phyloP scores from a whole-genome alignment of 2,113 vertebrate genomes.

The Callocephalon fimbriatum region DNA sequence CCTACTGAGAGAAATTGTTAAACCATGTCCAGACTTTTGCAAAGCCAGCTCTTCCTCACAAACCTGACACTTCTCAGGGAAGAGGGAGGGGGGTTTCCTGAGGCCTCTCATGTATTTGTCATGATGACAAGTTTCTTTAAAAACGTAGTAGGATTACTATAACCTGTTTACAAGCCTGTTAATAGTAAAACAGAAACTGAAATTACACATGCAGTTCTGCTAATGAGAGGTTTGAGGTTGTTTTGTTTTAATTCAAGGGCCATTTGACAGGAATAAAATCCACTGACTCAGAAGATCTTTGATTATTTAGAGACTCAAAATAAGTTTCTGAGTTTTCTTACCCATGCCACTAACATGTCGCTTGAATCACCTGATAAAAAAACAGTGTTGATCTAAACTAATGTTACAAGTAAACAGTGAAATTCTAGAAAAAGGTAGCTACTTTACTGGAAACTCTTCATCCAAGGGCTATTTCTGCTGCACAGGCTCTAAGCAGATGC shows the following conservation, averaged over 20 bases:
- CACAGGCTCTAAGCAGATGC: not conserved
- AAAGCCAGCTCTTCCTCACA: not conserved
- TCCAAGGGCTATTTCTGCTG: not conserved
- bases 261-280: not conserved
- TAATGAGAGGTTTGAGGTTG: not conserved
- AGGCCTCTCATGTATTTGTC: not conserved
- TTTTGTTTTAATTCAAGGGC: not conserved
- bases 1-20: not conserved
- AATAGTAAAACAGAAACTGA: slow-evolving; percentile 47
- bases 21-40: slow-evolving; percentile 8
- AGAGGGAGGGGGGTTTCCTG: not conserved
- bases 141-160: not conserved
- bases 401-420: not conserved
- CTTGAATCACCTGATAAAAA: slow-evolving; percentile 17
- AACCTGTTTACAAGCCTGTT: not conserved
- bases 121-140: not conserved
- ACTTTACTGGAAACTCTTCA: slow-evolving; percentile 28
- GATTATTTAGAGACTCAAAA: not conserved
- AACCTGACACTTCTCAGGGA: not conserved
- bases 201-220: not conserved
- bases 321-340: not conserved
- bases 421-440: not conserved
- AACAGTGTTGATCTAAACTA: not conserved
- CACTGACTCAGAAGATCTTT: not conserved
- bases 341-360: not conserved